Base-by-base conservation (phyloP, 2,888 invertebrate genomes). In the Steinernema hermaphroditum region DNA sequence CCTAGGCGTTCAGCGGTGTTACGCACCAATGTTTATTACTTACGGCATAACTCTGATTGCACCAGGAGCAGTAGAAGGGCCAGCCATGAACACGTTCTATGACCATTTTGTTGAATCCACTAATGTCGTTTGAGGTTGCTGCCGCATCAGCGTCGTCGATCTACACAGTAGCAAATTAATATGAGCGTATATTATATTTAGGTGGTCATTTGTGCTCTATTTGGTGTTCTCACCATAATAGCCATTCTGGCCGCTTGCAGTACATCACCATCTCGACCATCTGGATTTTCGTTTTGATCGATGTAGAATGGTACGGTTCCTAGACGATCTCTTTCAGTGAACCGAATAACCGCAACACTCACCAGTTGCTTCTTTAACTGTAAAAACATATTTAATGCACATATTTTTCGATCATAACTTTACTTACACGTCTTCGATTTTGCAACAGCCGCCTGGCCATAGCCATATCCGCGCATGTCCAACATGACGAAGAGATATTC, bases 401-500 rank as follows among this genome's bases (percentile, higher is more conserved):
- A 22, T 16, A 14, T n/a, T 34, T 37, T 19, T 4, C 37, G 37
- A 37, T 37, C 4, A 37, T 4, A 37, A 37, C 6, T n/a, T n/a
- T 19, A 70, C 54, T 16, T 19, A 70, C 34, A 19, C 14, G n/a
- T 34, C 24, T 0, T 16, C 16, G 29, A 29, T 14, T 72, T 72
- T 54, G 19, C 19, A 32, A 68, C 44, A 69, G 16, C 32, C 37
- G 16, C n/a, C 43, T 32, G 22, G 8, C 41, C 50, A 22, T 69
- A 72, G 9, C 41, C 72, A 0, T 62, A 27, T 19, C 74, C 43
- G 32, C 80, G 73, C 12, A 43, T 73, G 24, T 77, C 79, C n/a
- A 77, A 69, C 41, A 79, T 54, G 29, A 78, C 50, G 71, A 74
- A 79, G 6, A 78, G 73, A 44, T 72, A 78, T 29, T 78, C 78